Percentiles rank a stretch among this genome's conserved stretches.
Conservation (phyloP, 2,113 vertebrate genomes). For the Trinectes maculatus region DNA sequence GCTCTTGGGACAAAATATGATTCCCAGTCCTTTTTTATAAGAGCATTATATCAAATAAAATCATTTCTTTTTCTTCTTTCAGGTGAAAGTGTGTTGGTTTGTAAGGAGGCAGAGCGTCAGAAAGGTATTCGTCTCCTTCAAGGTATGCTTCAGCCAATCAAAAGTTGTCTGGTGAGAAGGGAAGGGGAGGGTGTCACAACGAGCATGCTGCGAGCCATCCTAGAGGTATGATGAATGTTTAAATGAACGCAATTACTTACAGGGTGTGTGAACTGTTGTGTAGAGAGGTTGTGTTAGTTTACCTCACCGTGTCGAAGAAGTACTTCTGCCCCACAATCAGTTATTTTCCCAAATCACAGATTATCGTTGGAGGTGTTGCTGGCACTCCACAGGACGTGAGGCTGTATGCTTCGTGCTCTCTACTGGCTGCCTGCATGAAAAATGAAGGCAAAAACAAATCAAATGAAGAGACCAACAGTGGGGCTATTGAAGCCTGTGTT, state of each 20-base stretch:
- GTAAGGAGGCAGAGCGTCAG: conserved; percentile 90
- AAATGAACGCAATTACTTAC: neutral
- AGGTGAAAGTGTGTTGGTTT: conserved; percentile 97
- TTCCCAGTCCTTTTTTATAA: no score
- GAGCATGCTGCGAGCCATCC: conserved; percentile 94
- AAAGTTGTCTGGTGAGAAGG: conserved; percentile 88
- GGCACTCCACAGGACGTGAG: conserved; percentile 89
- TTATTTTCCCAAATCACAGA: conserved; percentile 77
- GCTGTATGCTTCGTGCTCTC: conserved; percentile 90
- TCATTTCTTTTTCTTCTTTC: conserved; percentile 3
- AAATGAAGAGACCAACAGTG: conserved; percentile 66
- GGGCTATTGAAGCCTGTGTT: conserved; percentile 89
- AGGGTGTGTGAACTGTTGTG: neutral
- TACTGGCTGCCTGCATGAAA: conserved; percentile 86
- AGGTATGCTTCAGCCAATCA: conserved; percentile 89
- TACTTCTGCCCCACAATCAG: no score
- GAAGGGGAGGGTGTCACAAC: conserved; percentile 89
- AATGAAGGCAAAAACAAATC: conserved; percentile 18
- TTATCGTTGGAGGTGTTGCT: conserved; percentile 93
- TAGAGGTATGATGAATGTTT: conserved; percentile 84
- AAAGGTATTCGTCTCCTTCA: conserved; percentile 90
- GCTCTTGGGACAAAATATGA: no score
- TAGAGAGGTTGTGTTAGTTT: conserved; percentile 2
- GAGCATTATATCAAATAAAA: no score
- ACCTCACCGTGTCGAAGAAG: neutral